Base-by-base conservation (phyloP, 2,113 vertebrate genomes). In the Anarhynchus alexandrinus region DNA sequence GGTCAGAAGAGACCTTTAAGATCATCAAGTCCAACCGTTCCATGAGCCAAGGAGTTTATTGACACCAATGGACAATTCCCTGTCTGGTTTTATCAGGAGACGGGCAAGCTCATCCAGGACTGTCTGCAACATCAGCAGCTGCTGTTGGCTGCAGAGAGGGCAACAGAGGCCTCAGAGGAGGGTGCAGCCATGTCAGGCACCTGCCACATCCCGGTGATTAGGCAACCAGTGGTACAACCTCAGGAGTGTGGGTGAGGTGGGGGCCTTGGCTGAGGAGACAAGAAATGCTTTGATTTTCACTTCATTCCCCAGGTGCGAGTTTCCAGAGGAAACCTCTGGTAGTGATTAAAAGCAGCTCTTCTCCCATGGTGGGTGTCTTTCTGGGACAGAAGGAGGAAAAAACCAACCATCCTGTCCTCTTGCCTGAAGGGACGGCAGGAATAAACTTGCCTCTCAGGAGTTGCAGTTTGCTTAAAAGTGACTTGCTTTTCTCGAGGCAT, bases 191-290 rank as follows among this genome's bases (percentile, higher is more conserved):
- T 43, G 17, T 26, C 66, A 20, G 42, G 12, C 42, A 62, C 32
- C 32, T 72, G 38, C 40, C 22, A 30, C 19, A 16, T 61, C n/a
- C 4, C 0, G 51, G 25, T 47, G 10, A 40, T 71, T 32, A 49
- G 32, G 18, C 19, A 61, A 32, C 18, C 29, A 70, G 22, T 32
- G 47, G 13, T 58, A 8, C 42, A 71, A 26, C 64, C 27, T 69
- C 49, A 25, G 29, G 42, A 71, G 34, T 0, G 0, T 0, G 2
- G 27, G 29, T 62, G 30, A 57, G 9, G 23, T 65, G 47, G 8
- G 32, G 6, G 6, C 32, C 54, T 52, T 73, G 49, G 10, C 64
- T 25, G 34, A 13, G 40, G 19, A 70, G 77, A 69, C 20, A 30
- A 61, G 34, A 59, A 83, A 78, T 11, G 5, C 51, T 70, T 47